Conservation (phyloP, 1,140 invertebrate species). For the Lordiphosa clarofinis region DNA sequence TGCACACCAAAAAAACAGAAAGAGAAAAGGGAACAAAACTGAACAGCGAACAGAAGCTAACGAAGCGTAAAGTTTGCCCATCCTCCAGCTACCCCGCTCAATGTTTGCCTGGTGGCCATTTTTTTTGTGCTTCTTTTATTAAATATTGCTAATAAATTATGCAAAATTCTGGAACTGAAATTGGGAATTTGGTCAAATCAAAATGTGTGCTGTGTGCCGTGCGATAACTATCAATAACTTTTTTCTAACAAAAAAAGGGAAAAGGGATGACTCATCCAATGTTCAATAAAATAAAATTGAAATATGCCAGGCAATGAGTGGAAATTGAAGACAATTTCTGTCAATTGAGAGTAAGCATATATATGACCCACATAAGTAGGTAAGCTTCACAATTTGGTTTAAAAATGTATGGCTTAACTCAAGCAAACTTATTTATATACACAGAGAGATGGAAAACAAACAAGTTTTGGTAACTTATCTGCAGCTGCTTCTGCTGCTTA, state of each 20-base stretch:
- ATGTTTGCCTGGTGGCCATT: slow-evolving; percentile 68
- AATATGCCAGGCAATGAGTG: slow-evolving; percentile 69
- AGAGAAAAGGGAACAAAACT: slow-evolving; percentile 17
- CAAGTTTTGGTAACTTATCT: no score
- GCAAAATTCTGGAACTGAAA: slow-evolving; percentile 60
- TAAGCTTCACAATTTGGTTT: slow-evolving; percentile 22
- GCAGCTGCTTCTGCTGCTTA: no score
- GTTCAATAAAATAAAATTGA: slow-evolving; percentile 73
- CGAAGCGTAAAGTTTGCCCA: slow-evolving; percentile 74
- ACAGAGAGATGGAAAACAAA: no score
- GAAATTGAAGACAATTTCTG: slow-evolving; percentile 21
- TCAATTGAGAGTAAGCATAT: background rate
- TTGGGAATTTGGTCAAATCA: slow-evolving; percentile 17
- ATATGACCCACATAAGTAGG: slow-evolving; percentile 42
- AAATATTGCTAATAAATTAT: slow-evolving; percentile 77
- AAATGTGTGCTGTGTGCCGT: slow-evolving; percentile 32
- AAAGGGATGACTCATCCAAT: slow-evolving; percentile 58
- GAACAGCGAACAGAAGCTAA: slow-evolving; percentile 64
- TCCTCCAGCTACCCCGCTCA: slow-evolving; percentile 12
- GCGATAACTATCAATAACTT: slow-evolving; percentile 73
- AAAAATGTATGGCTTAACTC: background rate
- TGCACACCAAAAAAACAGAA: no score
- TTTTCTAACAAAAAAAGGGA: no score
- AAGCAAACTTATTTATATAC: background rate
- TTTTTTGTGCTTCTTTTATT: slow-evolving; percentile 45